Conservation (phyloP, 2,113 vertebrate genomes). For the Shinisaurus crocodilurus region DNA sequence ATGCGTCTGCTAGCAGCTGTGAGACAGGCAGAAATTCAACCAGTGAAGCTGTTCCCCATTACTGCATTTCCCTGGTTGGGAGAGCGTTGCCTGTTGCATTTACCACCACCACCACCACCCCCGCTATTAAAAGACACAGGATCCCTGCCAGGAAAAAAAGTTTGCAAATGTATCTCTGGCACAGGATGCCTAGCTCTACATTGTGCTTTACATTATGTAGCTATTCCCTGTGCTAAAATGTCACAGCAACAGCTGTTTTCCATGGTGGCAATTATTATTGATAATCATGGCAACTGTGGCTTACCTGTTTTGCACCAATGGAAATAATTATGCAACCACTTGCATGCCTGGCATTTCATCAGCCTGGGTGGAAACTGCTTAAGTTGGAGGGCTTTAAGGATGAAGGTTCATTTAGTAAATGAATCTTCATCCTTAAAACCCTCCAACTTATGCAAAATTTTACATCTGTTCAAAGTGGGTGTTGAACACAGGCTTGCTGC, state of each 20-base stretch:
- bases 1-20: background rate
- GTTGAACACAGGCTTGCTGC: background rate
- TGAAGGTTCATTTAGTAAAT: background rate
- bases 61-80: background rate
- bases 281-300: background rate
- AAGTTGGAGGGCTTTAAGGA: background rate
- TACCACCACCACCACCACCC: background rate
- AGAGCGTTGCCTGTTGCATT: background rate
- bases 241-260: background rate
- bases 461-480: background rate
- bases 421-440: no score
- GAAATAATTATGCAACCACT: background rate
- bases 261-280: background rate
- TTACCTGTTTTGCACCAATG: background rate
- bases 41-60: background rate
- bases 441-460: background rate
- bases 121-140: background rate
- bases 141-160: background rate
- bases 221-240: background rate
- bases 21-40: background rate
- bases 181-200: background rate
- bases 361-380: background rate
- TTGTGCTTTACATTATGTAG: background rate
- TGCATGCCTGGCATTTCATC: background rate
- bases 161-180: background rate